Evolutionary conservation across 1,140 invertebrate genomes (phyloP), one percentile per base, ranked within the genome.

Genomic region (Bombus turneri): DNA sequence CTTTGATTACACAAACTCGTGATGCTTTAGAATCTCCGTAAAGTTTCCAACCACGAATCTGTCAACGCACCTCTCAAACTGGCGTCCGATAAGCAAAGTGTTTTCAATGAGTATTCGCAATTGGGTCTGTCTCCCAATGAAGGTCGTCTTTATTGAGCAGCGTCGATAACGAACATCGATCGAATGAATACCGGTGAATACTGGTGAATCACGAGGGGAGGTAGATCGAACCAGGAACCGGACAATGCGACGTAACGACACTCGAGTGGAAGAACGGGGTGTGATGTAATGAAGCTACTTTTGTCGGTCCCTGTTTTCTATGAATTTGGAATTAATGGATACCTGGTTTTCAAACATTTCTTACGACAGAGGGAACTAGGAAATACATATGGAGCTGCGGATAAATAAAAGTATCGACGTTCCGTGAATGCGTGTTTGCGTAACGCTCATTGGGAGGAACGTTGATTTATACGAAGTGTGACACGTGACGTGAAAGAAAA

Each of bases 11-110:
- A n/a, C 28, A 62, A n/a, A 62, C 28, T n/a, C 28, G 59, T 62
- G 59, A 62, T 62, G n/a, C 28, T 62, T 28, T 62, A 62, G 28
- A 13, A 62, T 62, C 12, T 4, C 10, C 9, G 28, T 3, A n/a
- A 62, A 2, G 12, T n/a, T n/a, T 0, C 28, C n/a, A 13, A n/a
- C 62, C 13, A 15, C 18, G 62, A 31, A 15, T 31, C 13, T 72
- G 31, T 53, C 39, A 28, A 57, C 25, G n/a, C n/a, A 13, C 3
- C 8, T 5, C 15, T 34, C 34, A 6, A n/a, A 81, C 34, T 41
- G 43, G 25, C 18, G 47, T 18, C 6, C 39, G 53, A 73, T 81
- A 74, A 81, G 69, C 53, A 39, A 53, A 81, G 37, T 81, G 80
- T 22, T 73, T 73, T 62, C 53, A 81, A 43, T 43, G 47, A 9